phyloP scores from a whole-genome alignment of 2,113 vertebrate genomes.

The Lasiurus borealis region DNA sequence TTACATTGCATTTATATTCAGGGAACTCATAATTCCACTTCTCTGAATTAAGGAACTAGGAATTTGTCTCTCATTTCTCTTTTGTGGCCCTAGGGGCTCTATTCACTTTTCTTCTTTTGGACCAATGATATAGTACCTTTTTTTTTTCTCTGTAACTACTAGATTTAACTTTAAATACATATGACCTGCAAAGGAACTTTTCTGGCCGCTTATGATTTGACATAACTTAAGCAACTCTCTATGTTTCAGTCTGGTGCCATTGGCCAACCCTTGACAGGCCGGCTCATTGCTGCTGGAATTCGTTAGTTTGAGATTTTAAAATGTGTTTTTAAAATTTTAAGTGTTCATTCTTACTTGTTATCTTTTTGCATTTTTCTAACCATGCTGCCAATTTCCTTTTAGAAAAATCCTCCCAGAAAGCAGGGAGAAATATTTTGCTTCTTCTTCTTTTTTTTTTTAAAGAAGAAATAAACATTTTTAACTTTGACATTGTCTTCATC shows the following conservation, averaged over 20 bases:
- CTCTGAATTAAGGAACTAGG: constrained; percentile 45
- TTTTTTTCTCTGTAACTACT: background rate
- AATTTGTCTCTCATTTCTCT: background rate
- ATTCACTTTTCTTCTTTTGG: background rate
- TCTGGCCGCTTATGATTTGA: background rate
- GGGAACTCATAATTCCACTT: constrained; percentile 19
- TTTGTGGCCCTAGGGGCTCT: no score
- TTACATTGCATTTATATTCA: constrained; percentile 51
- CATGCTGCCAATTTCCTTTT: background rate
- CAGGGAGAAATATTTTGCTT: background rate
- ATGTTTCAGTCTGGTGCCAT: background rate
- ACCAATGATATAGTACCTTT: background rate
- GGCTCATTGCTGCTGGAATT: background rate
- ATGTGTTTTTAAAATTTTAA: background rate
- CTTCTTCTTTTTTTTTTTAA: background rate
- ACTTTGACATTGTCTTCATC: background rate
- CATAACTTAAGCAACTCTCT: background rate
- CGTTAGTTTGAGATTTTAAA: background rate
- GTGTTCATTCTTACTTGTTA: background rate
- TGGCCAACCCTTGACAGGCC: background rate
- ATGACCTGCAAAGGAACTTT: background rate
- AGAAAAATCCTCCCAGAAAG: constrained; percentile 16
- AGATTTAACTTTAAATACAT: background rate
- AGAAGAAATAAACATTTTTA: background rate
- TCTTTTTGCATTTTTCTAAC: background rate